Percentiles rank a stretch among this genome's conserved stretches.
Conservation (phyloP, 2,797 vertebrate species). For the Melanogrammus aeglefinus region DNA sequence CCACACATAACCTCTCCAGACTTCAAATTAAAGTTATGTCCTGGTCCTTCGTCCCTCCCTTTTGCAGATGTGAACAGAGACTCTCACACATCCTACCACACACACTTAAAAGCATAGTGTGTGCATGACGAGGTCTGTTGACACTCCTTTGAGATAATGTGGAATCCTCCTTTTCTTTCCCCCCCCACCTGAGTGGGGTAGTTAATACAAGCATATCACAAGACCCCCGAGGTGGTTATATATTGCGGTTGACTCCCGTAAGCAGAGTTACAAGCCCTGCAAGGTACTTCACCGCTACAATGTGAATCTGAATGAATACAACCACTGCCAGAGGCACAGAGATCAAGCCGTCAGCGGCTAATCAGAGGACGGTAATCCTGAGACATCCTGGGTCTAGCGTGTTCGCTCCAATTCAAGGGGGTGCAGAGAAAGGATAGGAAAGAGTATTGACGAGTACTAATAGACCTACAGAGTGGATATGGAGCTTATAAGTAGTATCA, state of each 20-base stretch:
- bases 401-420: constrained; percentile 28
- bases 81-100: constrained; percentile 11
- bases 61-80: background rate
- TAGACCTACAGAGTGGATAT: background rate
- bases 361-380: constrained; percentile 48
- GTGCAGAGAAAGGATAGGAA: background rate
- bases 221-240: constrained; percentile 25
- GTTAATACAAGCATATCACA: background rate
- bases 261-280: constrained; percentile 24
- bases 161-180: constrained; percentile 5
- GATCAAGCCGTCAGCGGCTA: constrained; percentile 27
- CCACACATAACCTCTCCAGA: constrained; percentile 50
- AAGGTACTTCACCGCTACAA: constrained; percentile 19
- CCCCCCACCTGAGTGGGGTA: constrained; percentile 18
- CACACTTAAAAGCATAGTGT: background rate
- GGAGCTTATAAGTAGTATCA: background rate
- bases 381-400: constrained; percentile 15
- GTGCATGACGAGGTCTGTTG: background rate
- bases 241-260: constrained; percentile 29
- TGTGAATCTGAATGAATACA: constrained; percentile 46
- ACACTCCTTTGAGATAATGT: constrained; percentile 18
- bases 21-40: constrained; percentile 26
- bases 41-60: constrained; percentile 8
- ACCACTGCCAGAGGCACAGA: constrained; percentile 20
- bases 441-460: constrained; percentile 28